phyloP scores from a whole-genome alignment of 2,113 vertebrate genomes.

The Pelodiscus sinensis region DNA sequence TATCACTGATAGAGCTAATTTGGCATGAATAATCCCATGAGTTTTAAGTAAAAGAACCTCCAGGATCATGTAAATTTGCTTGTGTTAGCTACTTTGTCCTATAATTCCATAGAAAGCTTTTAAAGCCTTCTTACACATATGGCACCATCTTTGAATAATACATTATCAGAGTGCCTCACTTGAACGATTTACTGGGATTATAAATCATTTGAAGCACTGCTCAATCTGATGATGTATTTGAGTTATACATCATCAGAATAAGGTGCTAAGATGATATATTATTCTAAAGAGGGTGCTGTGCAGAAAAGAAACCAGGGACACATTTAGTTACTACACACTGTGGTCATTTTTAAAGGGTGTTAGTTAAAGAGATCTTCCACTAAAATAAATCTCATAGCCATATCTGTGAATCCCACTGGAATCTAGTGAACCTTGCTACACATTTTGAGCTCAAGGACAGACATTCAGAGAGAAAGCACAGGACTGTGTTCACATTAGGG shows the following conservation, averaged over 20 bases:
- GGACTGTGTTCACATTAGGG: neutral
- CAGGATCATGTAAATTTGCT: neutral
- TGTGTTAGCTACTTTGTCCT: constrained; percentile 25
- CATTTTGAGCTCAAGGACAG: neutral
- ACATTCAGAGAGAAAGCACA: neutral
- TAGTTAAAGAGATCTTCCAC: neutral
- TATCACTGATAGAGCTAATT: neutral
- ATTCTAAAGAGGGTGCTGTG: constrained; percentile 39
- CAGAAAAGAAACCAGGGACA: constrained; percentile 37
- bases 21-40: neutral
- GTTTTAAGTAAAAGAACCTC: neutral
- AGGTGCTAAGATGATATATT: constrained; percentile 62
- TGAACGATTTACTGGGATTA: constrained; percentile 62
- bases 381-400: neutral
- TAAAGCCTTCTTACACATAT: constrained; percentile 23
- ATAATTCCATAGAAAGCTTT: constrained; percentile 21
- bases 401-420: neutral
- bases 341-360: neutral
- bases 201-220: constrained; percentile 68
- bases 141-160: constrained; percentile 62
- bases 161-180: constrained; percentile 35
- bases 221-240: constrained; percentile 63
- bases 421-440: neutral
- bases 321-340: neutral
- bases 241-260: constrained; percentile 70